phyloP scores from a whole-genome alignment of 2,888 invertebrate genomes.

The Pyrocoelia pectoralis region DNA sequence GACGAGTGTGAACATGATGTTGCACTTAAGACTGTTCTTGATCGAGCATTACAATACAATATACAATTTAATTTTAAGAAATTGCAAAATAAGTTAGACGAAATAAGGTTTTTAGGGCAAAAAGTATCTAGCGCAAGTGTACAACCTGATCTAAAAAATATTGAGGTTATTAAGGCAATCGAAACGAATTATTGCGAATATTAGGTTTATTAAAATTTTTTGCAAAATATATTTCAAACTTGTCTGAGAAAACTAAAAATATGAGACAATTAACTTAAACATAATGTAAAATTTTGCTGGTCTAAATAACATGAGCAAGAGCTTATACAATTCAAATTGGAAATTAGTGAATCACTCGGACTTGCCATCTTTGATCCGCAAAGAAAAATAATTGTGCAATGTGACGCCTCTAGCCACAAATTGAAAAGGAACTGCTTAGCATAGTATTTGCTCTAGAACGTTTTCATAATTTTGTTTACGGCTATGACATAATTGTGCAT shows the following conservation, averaged over 20 bases:
- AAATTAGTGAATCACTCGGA: constrained; percentile 23
- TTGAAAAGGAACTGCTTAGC: constrained; percentile 10
- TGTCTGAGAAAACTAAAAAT: too few species aligned
- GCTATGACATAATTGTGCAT: too few species aligned
- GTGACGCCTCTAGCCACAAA: constrained; percentile 37
- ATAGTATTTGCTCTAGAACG: background rate
- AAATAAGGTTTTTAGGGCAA: constrained; percentile 16
- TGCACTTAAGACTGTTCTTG: constrained; percentile 27
- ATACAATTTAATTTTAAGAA: constrained; percentile 41
- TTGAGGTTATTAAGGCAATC: constrained; percentile 21
- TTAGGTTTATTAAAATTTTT: too few species aligned
- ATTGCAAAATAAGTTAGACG: constrained; percentile 36
- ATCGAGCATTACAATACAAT: constrained; percentile 32
- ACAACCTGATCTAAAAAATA: constrained; percentile 7
- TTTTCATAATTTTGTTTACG: constrained; percentile 26
- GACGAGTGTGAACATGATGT: constrained; percentile 36
- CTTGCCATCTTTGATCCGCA: constrained; percentile 30
- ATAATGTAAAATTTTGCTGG: constrained; percentile 10
- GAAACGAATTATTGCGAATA: too few species aligned
- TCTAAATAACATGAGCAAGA: constrained; percentile 24
- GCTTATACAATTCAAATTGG: constrained; percentile 30
- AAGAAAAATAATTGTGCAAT: constrained; percentile 27
- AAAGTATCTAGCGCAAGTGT: constrained; percentile 18
- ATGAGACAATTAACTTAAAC: constrained; percentile 20
- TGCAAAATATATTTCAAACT: too few species aligned